Evolutionary conservation across 2,888 invertebrate genomes (phyloP).

Genomic region (Pristionchus entomophagus): DNA sequence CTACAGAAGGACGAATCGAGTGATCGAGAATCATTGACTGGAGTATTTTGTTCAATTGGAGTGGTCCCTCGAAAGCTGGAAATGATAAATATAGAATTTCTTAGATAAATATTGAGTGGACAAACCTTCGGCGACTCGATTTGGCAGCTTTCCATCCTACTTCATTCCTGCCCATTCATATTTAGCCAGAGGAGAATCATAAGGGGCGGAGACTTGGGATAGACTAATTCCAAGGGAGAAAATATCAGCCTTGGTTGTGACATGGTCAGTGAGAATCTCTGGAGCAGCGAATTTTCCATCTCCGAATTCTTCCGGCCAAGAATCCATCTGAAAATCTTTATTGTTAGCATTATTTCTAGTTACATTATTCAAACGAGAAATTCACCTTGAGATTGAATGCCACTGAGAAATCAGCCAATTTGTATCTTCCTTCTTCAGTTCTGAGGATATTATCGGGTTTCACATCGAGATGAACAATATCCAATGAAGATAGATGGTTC

Average conservation of each 20-base stretch:
- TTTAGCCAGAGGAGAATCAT: neutral
- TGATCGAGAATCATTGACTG: neutral
- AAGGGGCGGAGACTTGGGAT: neutral
- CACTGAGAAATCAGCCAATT: neutral
- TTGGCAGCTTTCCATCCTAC: neutral
- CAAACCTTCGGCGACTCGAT: neutral
- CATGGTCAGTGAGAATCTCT: neutral
- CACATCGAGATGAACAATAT: neutral
- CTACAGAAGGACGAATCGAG: neutral
- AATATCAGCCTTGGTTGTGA: neutral
- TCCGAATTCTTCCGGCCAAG: neutral
- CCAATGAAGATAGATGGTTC: neutral
- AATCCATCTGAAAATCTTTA: neutral
- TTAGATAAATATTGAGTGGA: neutral
- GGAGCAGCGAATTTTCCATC: neutral
- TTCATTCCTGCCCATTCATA: neutral
- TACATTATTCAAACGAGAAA: neutral
- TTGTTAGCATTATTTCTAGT: too few relatives aligned
- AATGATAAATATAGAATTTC: neutral
- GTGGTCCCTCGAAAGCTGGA: neutral
- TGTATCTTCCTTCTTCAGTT: neutral
- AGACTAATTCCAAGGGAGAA: neutral
- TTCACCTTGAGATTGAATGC: neutral
- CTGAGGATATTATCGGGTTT: neutral
- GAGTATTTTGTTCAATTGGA: neutral